Conservation (phyloP, 1,140 invertebrate species). For the Drosophila murphyi region DNA sequence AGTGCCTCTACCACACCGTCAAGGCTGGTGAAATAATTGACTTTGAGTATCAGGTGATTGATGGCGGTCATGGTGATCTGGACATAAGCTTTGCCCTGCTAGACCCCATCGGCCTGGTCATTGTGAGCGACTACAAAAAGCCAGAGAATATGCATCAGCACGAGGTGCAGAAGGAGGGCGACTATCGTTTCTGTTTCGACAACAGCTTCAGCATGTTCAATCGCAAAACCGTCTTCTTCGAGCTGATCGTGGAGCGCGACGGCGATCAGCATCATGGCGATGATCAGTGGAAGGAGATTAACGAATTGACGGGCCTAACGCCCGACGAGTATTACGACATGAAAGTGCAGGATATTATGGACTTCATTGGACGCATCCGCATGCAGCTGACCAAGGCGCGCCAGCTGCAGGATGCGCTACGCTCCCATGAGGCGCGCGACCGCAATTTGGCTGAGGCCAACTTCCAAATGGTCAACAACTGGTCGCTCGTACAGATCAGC, state of each 20-base stretch:
- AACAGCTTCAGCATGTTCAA: constrained; percentile 92
- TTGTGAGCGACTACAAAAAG: constrained; percentile 89
- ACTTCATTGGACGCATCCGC: constrained; percentile 87
- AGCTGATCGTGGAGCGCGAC: constrained; percentile 89
- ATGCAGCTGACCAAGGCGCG: constrained; percentile 87
- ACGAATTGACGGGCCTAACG: constrained; percentile 78
- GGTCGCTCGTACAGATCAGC: constrained; percentile 89
- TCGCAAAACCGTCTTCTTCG: constrained; percentile 93
- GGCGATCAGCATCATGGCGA: constrained; percentile 81
- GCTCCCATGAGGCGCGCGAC: constrained; percentile 91
- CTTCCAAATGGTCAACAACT: constrained; percentile 89
- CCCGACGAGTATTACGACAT: constrained; percentile 87
- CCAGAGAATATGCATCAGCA: constrained; percentile 89
- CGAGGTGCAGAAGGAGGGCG: constrained; percentile 87
- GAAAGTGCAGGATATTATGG: constrained; percentile 88
- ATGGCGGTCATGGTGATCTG: constrained; percentile 90
- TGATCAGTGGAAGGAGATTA: constrained; percentile 85
- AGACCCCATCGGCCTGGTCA: constrained; percentile 87
- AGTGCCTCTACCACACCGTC: constrained; percentile 89
- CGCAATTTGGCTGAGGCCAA: constrained; percentile 92
- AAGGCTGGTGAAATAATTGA: constrained; percentile 88
- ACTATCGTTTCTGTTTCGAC: constrained; percentile 93
- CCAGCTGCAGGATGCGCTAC: constrained; percentile 89
- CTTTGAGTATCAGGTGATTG: constrained; percentile 92
- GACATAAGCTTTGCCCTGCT: constrained; percentile 90